Conservation (phyloP, 2,888 invertebrate species). For the Phorcus lineatus region DNA sequence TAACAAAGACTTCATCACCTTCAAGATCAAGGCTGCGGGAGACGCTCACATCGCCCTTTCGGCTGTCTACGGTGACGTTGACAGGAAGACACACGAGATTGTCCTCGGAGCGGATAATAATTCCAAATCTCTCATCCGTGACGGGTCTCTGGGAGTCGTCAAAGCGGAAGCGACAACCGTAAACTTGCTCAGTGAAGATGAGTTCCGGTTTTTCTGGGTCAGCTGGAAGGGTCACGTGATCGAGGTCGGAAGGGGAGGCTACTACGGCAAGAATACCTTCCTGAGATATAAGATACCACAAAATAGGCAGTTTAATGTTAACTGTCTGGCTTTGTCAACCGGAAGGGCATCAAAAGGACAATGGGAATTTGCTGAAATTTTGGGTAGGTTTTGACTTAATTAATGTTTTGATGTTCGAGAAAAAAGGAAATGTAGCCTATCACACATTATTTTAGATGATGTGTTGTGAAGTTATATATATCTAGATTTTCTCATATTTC, state of each 20-base stretch:
- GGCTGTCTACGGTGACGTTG: slow-evolving; percentile 71
- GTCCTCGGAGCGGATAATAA: slow-evolving; percentile 69
- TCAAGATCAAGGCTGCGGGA: slow-evolving; percentile 68
- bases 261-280: slow-evolving; percentile 61
- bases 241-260: slow-evolving; percentile 67
- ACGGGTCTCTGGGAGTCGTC: slow-evolving; percentile 60
- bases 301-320: slow-evolving; percentile 65
- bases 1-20: slow-evolving; percentile 68
- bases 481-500: too few species aligned
- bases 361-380: slow-evolving; percentile 73
- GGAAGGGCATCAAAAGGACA: slow-evolving; percentile 66
- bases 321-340: slow-evolving; percentile 71
- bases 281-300: slow-evolving; percentile 63
- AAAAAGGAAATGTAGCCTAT: too few species aligned
- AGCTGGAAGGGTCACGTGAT: slow-evolving; percentile 64
- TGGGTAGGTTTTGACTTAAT: slow-evolving; percentile 56
- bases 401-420: too few species aligned
- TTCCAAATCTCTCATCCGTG: slow-evolving; percentile 65
- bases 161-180: slow-evolving; percentile 64
- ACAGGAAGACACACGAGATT: slow-evolving; percentile 69
- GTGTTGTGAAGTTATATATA: not conserved
- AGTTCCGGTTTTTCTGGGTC: slow-evolving; percentile 71
- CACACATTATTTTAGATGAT: not conserved
- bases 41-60: slow-evolving; percentile 71
- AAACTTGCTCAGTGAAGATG: slow-evolving; percentile 59